Base-by-base conservation (phyloP, 2,797 vertebrate genomes). In the Scomberomorus guttatus region DNA sequence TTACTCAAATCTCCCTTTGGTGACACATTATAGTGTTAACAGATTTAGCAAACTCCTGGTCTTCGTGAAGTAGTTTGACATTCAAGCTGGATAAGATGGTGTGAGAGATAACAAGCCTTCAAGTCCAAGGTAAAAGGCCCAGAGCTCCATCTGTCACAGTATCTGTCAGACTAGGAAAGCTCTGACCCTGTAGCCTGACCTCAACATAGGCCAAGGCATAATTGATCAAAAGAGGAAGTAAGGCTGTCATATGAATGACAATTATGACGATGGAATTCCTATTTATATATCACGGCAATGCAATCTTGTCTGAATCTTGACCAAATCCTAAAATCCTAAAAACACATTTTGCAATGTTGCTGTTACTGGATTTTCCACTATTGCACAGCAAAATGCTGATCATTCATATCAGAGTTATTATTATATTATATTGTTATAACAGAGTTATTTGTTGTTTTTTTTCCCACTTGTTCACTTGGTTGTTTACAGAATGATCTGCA, bases 101-200 rank as follows among this genome's bases (percentile, higher is more conserved):
- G 77, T 81, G 83, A 80, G 85, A 68, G 83, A 88, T 90, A 88
- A 89, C 81, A 79, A 82, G 86, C 79, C 68, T 87, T 90, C 86
- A 87, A 85, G 88, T 89, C 81, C 82, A 89, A 84, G 83, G 79
- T 89, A 88, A 89, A 90, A 88, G 82, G 91, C 77, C 77, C 73
- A 67, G 82, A 84, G 78, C 86, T 83, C 89, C 92, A 92, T 93
- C 92, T 94, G 92, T 86, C 89, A 85, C 73, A 20, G 71, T 87
- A 70, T 89, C 88, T 68, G 84, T 82, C 72, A 70, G 70, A 82
- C 52, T 54, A 64, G 62, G 58, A 73, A 6, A 64, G 74, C 57
- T 58, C 71, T 80, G 63, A 89, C 84, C 83, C 82, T 54, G 55
- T n/a, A 67, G 77, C 29, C 87, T 77, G 81, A 79, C 81, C 86